Conservation (phyloP, 1,140 invertebrate genomes). For the Ectropis grisescens region DNA sequence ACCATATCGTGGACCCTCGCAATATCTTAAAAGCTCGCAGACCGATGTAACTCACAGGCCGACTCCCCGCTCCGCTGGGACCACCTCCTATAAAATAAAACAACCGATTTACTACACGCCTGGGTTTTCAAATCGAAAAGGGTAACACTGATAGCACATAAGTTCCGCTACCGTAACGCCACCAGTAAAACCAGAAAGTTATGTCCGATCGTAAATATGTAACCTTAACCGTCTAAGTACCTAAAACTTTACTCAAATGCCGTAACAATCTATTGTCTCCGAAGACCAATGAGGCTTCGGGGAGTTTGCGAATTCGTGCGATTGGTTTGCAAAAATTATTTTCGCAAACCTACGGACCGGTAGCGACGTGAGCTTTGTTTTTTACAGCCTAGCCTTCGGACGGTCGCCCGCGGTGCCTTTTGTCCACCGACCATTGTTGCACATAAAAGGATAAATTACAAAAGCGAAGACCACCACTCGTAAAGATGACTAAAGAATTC, state of each 20-base stretch:
- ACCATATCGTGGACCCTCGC: conserved; percentile 22
- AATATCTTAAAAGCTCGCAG: conserved; percentile 54
- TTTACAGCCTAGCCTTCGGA: conserved; percentile 32
- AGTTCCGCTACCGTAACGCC: conserved; percentile 21
- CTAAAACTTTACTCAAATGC: background rate
- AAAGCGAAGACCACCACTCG: conserved; percentile 45
- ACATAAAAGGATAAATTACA: conserved; percentile 56
- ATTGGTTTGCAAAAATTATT: conserved; percentile 67
- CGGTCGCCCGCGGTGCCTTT: conserved; percentile 34
- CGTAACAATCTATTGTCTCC: conserved; percentile 47
- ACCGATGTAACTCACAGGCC: conserved; percentile 20
- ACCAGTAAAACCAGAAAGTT: conserved; percentile 15
- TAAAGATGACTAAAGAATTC: conserved; percentile 57
- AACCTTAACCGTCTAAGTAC: background rate
- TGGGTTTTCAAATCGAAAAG: conserved; percentile 42
- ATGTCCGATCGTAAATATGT: conserved; percentile 27
- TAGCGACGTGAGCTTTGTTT: conserved; percentile 37
- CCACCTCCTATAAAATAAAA: conserved; percentile 65
- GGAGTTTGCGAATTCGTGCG: conserved; percentile 28
- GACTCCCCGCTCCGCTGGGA: conserved; percentile 28
- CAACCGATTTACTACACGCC: conserved; percentile 59
- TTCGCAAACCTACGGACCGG: conserved; percentile 44
- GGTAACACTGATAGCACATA: conserved; percentile 44
- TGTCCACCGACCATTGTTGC: conserved; percentile 47
- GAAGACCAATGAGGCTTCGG: conserved; percentile 8